Percentiles rank a stretch among this genome's conserved stretches.
Evolutionary conservation across 2,888 invertebrate genomes (phyloP).

Genomic region (Drosophila nr. fundita): DNA sequence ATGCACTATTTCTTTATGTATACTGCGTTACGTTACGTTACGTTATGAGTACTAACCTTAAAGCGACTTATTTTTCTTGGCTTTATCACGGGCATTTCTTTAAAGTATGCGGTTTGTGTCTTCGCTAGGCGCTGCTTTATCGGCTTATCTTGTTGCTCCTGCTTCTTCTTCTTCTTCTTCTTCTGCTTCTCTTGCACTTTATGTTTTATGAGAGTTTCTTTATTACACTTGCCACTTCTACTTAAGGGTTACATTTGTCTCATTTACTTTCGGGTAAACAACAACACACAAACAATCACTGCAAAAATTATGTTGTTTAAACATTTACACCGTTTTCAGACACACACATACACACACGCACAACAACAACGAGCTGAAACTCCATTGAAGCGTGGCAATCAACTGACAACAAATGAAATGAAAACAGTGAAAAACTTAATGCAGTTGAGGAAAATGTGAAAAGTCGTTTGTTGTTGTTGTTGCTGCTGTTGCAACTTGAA

Average conservation of each 20-base stretch:
- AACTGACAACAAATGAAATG: slow-evolving; percentile 47
- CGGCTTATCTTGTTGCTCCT: background rate
- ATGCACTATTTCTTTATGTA: background rate
- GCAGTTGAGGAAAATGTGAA: slow-evolving; percentile 47
- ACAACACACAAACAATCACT: background rate
- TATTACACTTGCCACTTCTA: slow-evolving; percentile 18
- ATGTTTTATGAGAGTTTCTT: slow-evolving; percentile 8
- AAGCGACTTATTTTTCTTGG: slow-evolving; percentile 83
- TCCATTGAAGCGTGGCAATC: slow-evolving; percentile 83
- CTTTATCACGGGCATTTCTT: slow-evolving; percentile 79
- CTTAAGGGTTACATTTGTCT: slow-evolving; percentile 11
- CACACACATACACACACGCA: slow-evolving; percentile 6
- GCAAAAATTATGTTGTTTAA: slow-evolving; percentile 10
- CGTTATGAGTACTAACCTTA: slow-evolving; percentile 73
- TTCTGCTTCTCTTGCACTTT: slow-evolving; percentile 19
- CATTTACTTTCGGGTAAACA: slow-evolving; percentile 14
- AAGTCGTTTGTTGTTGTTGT: slow-evolving; percentile 32
- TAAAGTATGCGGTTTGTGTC: slow-evolving; percentile 38
- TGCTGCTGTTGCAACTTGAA: slow-evolving; percentile 25
- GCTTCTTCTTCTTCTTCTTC: slow-evolving; percentile 8
- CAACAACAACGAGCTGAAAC: slow-evolving; percentile 67
- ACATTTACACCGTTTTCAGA: slow-evolving; percentile 23
- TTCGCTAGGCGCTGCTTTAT: slow-evolving; percentile 29
- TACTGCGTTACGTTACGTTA: background rate
- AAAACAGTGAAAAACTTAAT: slow-evolving; percentile 64